phyloP scores from a whole-genome alignment of 2,888 invertebrate genomes.

The Gastrophysa polygoni region DNA sequence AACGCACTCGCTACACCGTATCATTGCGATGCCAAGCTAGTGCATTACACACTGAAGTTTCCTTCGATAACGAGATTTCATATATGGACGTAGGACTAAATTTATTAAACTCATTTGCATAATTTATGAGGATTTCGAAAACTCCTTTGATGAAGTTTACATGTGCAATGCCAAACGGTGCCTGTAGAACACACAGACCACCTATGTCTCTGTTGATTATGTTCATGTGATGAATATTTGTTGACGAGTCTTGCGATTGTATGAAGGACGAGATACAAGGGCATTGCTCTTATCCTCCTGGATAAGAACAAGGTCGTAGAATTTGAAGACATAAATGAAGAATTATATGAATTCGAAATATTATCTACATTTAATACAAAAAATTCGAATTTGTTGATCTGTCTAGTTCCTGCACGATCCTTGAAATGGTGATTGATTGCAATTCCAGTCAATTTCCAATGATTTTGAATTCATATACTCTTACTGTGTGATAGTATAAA shows the following conservation, averaged over 20 bases:
- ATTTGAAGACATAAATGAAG: no score
- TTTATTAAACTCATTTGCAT: conserved; percentile 31
- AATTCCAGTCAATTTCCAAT: no score
- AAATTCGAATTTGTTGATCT: no score
- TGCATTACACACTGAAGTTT: conserved; percentile 6
- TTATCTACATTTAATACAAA: no score
- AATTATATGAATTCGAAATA: no score
- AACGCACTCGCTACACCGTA: neutral
- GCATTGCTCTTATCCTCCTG: neutral
- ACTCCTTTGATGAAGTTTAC: conserved; percentile 22
- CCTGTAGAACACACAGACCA: conserved; percentile 9
- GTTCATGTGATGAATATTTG: neutral
- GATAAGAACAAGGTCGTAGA: neutral
- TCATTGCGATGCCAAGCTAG: conserved; percentile 13
- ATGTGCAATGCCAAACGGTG: conserved; percentile 13
- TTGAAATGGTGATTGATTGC: no score
- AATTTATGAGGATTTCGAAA: conserved; percentile 26
- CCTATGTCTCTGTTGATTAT: neutral
- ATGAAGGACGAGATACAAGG: neutral
- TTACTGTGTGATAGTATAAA: no score
- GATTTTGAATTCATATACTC: no score
- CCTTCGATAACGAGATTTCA: conserved; percentile 19
- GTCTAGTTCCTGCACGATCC: no score
- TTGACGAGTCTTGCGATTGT: neutral
- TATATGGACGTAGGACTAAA: conserved; percentile 28